Base-by-base conservation (phyloP, 35 echinoderm and acorn worm species). In the Diadema setosum region DNA sequence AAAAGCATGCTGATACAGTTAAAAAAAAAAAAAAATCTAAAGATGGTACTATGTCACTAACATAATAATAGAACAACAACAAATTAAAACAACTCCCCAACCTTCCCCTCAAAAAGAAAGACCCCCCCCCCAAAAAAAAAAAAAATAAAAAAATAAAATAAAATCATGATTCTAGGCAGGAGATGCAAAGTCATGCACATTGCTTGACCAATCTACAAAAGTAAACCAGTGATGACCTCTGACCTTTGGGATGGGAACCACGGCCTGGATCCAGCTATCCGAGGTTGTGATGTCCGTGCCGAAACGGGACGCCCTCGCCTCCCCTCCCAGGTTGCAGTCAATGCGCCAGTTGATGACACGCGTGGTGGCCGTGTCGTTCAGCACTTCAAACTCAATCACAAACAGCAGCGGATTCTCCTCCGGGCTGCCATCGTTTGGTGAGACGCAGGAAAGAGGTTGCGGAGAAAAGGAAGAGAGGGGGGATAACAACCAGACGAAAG, bases 111-210 rank as follows among this genome's bases (percentile, higher is more conserved):
- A n/a, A n/a, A n/a, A n/a, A n/a, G n/a, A n/a, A n/a, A n/a, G n/a
- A n/a, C n/a, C n/a, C n/a, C n/a, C n/a, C n/a, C n/a, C n/a, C n/a
- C n/a, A n/a, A n/a, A n/a, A n/a, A n/a, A n/a, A n/a, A n/a, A n/a
- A n/a, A n/a, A n/a, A n/a, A n/a, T n/a, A n/a, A n/a, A n/a, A n/a
- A n/a, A n/a, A n/a, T n/a, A n/a, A n/a, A n/a, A n/a, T n/a, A n/a
- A n/a, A n/a, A n/a, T n/a, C n/a, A n/a, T n/a, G n/a, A n/a, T n/a
- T n/a, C n/a, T n/a, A n/a, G n/a, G n/a, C n/a, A n/a, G n/a, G n/a
- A n/a, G n/a, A n/a, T n/a, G n/a, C n/a, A n/a, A n/a, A n/a, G 90
- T 86, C 23, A 99, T 33, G 20, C 94, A 83, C 57, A 39, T 86
- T 21, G 73, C 83, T 93, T 98, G 69, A 70, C 33, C 18, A 45